Percentiles rank a stretch among this genome's conserved stretches.
Evolutionary conservation across 2,888 invertebrate genomes (phyloP).

Genomic region (Protophormia terraenovae): DNA sequence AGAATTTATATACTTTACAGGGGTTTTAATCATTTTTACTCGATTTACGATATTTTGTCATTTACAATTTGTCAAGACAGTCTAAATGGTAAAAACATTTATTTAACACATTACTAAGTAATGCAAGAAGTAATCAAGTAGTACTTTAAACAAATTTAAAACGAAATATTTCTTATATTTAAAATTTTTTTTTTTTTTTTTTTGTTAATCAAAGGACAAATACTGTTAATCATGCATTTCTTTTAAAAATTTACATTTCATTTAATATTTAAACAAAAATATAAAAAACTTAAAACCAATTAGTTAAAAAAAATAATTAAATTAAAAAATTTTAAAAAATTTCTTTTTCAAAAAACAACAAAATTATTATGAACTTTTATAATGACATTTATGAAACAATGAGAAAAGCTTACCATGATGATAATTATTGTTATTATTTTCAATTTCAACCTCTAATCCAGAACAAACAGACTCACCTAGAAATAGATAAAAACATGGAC

Average conservation of each 20-base stretch:
- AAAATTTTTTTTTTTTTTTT: not conserved
- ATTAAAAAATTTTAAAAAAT: conserved; percentile 21
- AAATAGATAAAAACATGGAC: conserved; percentile 70
- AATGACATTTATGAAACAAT: conserved; percentile 81
- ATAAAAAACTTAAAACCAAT: conserved; percentile 8
- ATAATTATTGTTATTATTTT: conserved; percentile 81
- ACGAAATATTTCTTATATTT: too few species aligned
- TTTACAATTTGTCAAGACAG: too few species aligned
- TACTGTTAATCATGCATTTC: conserved; percentile 15
- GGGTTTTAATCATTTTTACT: too few species aligned
- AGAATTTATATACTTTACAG: too few species aligned
- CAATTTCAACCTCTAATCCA: conserved; percentile 82
- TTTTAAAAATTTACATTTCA: not conserved
- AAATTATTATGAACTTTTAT: conserved; percentile 70
- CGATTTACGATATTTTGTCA: too few species aligned
- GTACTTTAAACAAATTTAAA: too few species aligned
- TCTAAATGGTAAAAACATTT: too few species aligned
- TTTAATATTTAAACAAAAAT: not conserved
- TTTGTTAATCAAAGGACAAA: not conserved
- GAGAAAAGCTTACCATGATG: conserved; percentile 81
- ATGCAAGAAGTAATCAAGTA: not conserved
- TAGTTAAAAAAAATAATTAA: conserved; percentile 13
- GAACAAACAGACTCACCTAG: conserved; percentile 81
- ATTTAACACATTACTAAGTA: not conserved
- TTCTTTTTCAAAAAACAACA: conserved; percentile 47